Percentiles rank a stretch among this genome's conserved stretches.
These are phyloP conservation scores for Microcebus murinus DNA, from an alignment of 2,113 vertebrate species.

Conservation along the genomic window DNA sequence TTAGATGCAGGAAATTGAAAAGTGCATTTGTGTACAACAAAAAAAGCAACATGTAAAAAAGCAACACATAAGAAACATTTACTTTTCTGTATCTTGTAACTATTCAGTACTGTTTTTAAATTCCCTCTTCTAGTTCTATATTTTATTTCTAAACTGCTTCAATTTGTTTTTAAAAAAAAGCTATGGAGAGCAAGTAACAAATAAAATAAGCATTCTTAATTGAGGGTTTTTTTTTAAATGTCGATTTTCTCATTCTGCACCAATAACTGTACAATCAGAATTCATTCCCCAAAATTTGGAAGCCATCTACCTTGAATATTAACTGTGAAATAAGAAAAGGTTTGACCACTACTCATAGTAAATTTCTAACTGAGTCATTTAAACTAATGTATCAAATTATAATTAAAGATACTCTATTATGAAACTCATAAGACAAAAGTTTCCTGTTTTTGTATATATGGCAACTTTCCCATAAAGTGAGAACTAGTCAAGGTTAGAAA, in stretches of 20 bases:
- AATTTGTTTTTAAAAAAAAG: neutral
- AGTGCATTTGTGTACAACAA: neutral
- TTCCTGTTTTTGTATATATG: constrained; percentile 28
- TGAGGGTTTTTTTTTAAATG: neutral
- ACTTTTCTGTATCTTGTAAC: neutral
- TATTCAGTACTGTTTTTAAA: constrained; percentile 1
- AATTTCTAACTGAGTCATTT: constrained; percentile 11
- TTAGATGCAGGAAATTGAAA: constrained; percentile 11
- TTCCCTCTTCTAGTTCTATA: neutral
- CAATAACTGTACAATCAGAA: constrained; percentile 44
- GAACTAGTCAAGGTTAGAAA: constrained; percentile 23
- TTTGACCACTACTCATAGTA: neutral
- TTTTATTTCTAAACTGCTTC: constrained; percentile 26
- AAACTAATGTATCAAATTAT: constrained; percentile 31
- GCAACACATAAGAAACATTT: neutral
- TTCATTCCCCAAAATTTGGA: constrained; percentile 35
- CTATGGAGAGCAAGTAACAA: neutral
- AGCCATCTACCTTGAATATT: constrained; percentile 21
- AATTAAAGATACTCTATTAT: constrained; percentile 31
- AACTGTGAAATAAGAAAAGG: constrained; percentile 27
- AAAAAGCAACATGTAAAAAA: constrained; percentile 10
- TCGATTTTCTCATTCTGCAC: constrained; percentile 34
- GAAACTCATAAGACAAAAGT: constrained; percentile 20
- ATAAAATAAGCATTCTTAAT: neutral
- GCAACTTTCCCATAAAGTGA: neutral